Evolutionary conservation across 1,140 invertebrate species (phyloP).

Genomic region (Calliphora vicina): DNA sequence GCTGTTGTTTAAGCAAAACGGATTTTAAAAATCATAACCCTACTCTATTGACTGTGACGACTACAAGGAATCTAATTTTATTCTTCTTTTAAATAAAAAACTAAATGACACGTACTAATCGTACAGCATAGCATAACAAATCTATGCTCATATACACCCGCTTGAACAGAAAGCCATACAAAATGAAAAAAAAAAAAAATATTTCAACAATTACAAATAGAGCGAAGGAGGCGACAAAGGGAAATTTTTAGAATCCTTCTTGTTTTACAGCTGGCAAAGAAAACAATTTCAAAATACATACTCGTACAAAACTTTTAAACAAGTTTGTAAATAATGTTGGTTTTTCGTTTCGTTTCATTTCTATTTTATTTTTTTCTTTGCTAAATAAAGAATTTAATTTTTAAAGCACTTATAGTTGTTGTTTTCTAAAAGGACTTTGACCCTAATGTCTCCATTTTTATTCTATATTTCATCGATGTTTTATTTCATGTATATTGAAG

Average conservation of each 20-base stretch:
- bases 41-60: not conserved
- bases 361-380: too few species aligned
- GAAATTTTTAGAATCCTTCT: too few species aligned
- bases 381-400: not conserved
- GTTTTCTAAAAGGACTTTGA: not conserved
- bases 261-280: too few species aligned
- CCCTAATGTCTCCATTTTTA: not conserved
- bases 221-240: not conserved
- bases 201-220: not conserved
- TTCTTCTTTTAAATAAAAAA: not conserved
- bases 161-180: not conserved
- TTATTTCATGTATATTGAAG: not conserved
- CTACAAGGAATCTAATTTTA: not conserved
- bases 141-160: not conserved
- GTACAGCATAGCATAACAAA: not conserved
- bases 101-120: constrained; percentile 5
- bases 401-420: not conserved
- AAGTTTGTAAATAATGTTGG: not conserved
- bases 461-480: not conserved
- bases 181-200: too few species aligned
- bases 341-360: too few species aligned
- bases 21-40: constrained; percentile 13
- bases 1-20: not conserved
- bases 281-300: not conserved
- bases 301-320: not conserved